Evolutionary conservation across 2,797 vertebrate genomes (phyloP).

Genomic region (Phalanger gymnotis): DNA sequence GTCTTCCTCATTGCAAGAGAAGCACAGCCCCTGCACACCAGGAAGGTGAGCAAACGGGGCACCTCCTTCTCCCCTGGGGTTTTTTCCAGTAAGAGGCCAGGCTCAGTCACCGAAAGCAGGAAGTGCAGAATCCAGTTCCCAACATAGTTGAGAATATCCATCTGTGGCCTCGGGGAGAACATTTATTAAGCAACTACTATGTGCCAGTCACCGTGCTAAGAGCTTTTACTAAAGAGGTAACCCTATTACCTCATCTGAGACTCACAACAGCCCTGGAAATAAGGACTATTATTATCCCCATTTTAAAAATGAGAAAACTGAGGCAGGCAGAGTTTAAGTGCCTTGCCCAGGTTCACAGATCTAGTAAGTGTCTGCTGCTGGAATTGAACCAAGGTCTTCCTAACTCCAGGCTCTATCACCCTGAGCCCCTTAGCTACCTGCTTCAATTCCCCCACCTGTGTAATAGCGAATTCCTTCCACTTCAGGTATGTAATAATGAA

Average conservation of each 20-base stretch:
- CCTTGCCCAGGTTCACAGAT: neutral
- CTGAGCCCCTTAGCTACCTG: neutral
- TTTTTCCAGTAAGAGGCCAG: slow-evolving; percentile 56
- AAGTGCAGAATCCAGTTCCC: neutral
- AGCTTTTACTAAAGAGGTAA: neutral
- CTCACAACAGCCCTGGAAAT: neutral
- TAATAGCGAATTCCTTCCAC: neutral
- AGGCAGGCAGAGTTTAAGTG: neutral
- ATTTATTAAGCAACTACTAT: neutral
- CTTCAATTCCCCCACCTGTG: slow-evolving; percentile 7
- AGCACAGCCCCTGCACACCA: slow-evolving; percentile 53
- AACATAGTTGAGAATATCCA: neutral
- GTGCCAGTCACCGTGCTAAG: neutral
- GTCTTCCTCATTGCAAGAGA: neutral
- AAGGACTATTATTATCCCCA: neutral
- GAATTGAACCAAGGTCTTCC: neutral
- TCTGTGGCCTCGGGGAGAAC: neutral
- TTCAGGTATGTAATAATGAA: neutral
- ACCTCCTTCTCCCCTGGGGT: neutral
- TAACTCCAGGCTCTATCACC: neutral
- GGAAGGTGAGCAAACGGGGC: slow-evolving; percentile 31
- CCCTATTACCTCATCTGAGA: neutral
- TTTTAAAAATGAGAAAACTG: neutral
- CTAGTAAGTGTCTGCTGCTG: neutral
- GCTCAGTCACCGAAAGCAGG: slow-evolving; percentile 4